Conservation (phyloP, 2,797 vertebrate genomes). For the Cyclopterus lumpus region DNA sequence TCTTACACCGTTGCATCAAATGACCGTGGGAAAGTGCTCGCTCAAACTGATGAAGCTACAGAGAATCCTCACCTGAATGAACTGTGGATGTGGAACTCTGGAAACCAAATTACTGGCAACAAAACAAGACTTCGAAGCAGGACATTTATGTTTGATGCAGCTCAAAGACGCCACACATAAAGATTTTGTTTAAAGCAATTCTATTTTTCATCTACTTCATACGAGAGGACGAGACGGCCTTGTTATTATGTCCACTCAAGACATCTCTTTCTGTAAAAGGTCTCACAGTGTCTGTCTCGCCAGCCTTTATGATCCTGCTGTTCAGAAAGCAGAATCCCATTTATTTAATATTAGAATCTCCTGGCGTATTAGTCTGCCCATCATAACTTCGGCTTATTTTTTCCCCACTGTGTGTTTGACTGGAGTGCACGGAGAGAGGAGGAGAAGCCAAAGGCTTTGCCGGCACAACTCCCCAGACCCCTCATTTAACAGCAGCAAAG, state of each 20-base stretch:
- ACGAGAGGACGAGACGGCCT: not conserved
- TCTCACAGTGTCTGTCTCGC: conserved; percentile 4
- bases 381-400: conserved; percentile 35
- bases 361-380: conserved; percentile 17
- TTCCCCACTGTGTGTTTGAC: conserved; percentile 42
- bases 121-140: not conserved
- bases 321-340: conserved; percentile 20
- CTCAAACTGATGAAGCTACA: not conserved
- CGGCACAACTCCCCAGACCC: conserved; percentile 71
- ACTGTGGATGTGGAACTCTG: not conserved
- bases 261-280: conserved; percentile 8
- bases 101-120: not conserved
- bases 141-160: not conserved
- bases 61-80: not conserved
- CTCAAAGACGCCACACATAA: not conserved
- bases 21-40: not conserved
- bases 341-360: conserved; percentile 41
- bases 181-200: not conserved
- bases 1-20: not conserved
- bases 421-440: conserved; percentile 34
- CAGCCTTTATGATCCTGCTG: conserved; percentile 2
- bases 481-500: conserved; percentile 79
- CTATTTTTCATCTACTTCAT: not conserved
- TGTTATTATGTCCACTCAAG: conserved; percentile 21
- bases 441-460: conserved; percentile 62